Conservation (phyloP, 1,140 invertebrate species). For the Sminthurides bifidus region DNA sequence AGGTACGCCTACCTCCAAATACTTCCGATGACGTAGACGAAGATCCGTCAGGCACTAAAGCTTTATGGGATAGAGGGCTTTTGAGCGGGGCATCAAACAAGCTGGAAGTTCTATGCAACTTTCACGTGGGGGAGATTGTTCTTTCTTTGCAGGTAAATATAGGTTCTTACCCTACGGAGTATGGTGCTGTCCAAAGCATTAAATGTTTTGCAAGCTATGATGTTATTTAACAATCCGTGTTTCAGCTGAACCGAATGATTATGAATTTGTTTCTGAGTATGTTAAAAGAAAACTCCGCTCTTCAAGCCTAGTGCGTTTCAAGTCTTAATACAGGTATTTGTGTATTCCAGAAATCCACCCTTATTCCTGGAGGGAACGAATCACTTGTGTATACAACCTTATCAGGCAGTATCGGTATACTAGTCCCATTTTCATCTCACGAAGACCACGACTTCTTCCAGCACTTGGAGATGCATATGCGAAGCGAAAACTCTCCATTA, state of each 20-base stretch:
- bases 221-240: slow-evolving; percentile 28
- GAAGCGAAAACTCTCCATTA: slow-evolving; percentile 87
- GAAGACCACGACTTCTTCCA: slow-evolving; percentile 99
- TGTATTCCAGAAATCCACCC: slow-evolving; percentile 66
- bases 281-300: too few species aligned
- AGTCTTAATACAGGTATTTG: too few species aligned
- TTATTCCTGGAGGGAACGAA: slow-evolving; percentile 94
- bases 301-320: too few species aligned
- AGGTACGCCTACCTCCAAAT: slow-evolving; percentile 72
- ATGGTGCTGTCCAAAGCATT: background rate
- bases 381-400: slow-evolving; percentile 91
- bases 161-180: too few species aligned
- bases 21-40: slow-evolving; percentile 96
- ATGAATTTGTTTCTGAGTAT: too few species aligned
- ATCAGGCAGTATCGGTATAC: slow-evolving; percentile 86
- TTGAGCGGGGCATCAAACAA: slow-evolving; percentile 97
- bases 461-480: slow-evolving; percentile 99
- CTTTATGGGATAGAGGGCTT: slow-evolving; percentile 93
- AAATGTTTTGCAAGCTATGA: slow-evolving; percentile 8
- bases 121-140: slow-evolving; percentile 91
- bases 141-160: slow-evolving; percentile 54
- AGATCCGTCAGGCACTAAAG: slow-evolving; percentile 96
- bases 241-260: slow-evolving; percentile 28
- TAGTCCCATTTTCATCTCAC: slow-evolving; percentile 94
- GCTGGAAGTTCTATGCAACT: slow-evolving; percentile 78